These are phyloP conservation scores for Cynaeus angustus DNA, from an alignment of 2,888 invertebrate genomes.

Conservation along the genomic window DNA sequence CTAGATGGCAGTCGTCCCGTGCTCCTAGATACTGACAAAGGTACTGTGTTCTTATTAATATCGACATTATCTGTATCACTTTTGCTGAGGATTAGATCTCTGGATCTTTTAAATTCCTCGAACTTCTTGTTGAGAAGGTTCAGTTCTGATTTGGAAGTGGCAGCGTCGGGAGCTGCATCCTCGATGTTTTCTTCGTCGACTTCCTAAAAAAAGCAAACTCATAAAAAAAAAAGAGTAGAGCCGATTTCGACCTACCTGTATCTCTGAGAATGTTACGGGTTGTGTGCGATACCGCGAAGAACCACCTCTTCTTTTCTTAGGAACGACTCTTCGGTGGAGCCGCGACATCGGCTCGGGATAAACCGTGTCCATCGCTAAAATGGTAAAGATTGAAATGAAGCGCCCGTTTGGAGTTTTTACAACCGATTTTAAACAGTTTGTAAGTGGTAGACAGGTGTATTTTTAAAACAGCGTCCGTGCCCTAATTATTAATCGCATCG, in stretches of 20 bases:
- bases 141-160: slow-evolving; percentile 74
- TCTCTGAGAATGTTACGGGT: slow-evolving; percentile 85
- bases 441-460: slow-evolving; percentile 44
- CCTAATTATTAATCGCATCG: slow-evolving; percentile 43
- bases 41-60: slow-evolving; percentile 59
- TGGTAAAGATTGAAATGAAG: slow-evolving; percentile 11
- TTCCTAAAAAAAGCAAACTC: slow-evolving; percentile 77
- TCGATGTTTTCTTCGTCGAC: slow-evolving; percentile 80
- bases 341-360: slow-evolving; percentile 81
- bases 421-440: slow-evolving; percentile 19
- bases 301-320: slow-evolving; percentile 73
- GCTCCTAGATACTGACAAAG: slow-evolving; percentile 58
- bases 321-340: slow-evolving; percentile 75
- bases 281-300: slow-evolving; percentile 78
- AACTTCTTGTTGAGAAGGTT: slow-evolving; percentile 73
- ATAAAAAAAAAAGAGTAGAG: background rate
- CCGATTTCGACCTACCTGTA: too few relatives aligned
- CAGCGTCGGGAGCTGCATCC: slow-evolving; percentile 67
- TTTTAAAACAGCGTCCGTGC: slow-evolving; percentile 43
- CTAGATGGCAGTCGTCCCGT: slow-evolving; percentile 64
- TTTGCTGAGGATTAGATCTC: slow-evolving; percentile 66
- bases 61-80: slow-evolving; percentile 51
- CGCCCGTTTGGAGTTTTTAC: slow-evolving; percentile 19
- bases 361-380: slow-evolving; percentile 77
- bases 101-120: slow-evolving; percentile 74